Evolutionary conservation across 2,888 invertebrate genomes (phyloP), one percentile per base, ranked within the genome.

Genomic region (Bedellia somnulentella): DNA sequence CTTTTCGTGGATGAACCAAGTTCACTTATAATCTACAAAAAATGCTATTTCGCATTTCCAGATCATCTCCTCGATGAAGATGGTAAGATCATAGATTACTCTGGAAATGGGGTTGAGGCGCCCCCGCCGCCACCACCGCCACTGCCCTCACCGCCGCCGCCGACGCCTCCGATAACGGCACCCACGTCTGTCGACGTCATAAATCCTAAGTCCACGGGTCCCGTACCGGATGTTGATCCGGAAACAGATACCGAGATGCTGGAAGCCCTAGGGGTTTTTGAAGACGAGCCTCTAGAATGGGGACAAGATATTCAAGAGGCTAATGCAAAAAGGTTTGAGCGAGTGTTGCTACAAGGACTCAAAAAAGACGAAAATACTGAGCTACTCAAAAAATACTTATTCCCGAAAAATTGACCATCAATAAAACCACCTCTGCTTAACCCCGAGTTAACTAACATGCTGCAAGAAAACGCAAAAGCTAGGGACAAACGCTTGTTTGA

Each of bases 201-300:
- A 12, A 12, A 24, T 10, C n/a, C n/a, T n/a, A 9, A 9, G 24
- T 24, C 10, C 24, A 9, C 6, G 13, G 3, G 12, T 9, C n/a
- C n/a, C n/a, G n/a, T n/a, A n/a, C n/a, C n/a, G n/a, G n/a, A n/a
- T n/a, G n/a, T n/a, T n/a, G n/a, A 25, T 5, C 25, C 25, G 8
- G 25, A 25, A 6, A 13, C 2, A 13, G 25, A 25, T 14, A 3
- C 25, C 6, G 25, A 12, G 15, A 8, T 25, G n/a, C 13, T 25
- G 14, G 6, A 25, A 25, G 12, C 25, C 14, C 25, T 25, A 13
- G 25, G 14, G 8, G 15, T 13, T 25, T 24, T 14, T n/a, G 15
- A 25, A 25, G 15, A 25, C 15, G 15, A 14, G 13, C 15, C 15
- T 5, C 25, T 25, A 25, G 25, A 25, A 25, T 25, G 25, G 24